phyloP scores from a whole-genome alignment of 2,888 invertebrate species.

The Flabesymbios commensalis region DNA sequence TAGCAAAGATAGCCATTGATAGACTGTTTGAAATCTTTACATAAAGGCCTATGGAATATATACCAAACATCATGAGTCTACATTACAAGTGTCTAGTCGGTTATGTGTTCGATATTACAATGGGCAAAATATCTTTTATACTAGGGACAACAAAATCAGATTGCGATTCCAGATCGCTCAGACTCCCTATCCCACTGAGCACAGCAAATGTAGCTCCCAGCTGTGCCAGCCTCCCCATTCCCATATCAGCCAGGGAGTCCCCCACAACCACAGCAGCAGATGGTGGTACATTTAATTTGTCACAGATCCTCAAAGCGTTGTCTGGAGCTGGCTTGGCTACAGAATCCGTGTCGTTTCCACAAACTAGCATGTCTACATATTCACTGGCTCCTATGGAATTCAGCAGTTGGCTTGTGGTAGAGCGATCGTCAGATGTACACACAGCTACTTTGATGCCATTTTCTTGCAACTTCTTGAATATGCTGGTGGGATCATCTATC shows the following conservation, averaged over 20 bases:
- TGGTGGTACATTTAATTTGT: slow-evolving; percentile 44
- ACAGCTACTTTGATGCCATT: slow-evolving; percentile 62
- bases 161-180: slow-evolving; percentile 40
- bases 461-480: slow-evolving; percentile 45
- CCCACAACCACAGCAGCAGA: slow-evolving; percentile 60
- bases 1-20: no score
- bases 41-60: no score
- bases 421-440: slow-evolving; percentile 60
- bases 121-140: slow-evolving; percentile 41
- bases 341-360: slow-evolving; percentile 62
- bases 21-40: no score
- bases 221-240: slow-evolving; percentile 59
- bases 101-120: slow-evolving; percentile 1
- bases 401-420: slow-evolving; percentile 42
- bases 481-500: slow-evolving; percentile 16
- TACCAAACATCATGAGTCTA: no score
- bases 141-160: slow-evolving; percentile 49
- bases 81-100: no score
- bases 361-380: slow-evolving; percentile 62
- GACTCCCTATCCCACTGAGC: slow-evolving; percentile 53
- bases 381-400: slow-evolving; percentile 41
- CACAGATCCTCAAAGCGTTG: slow-evolving; percentile 57
- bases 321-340: slow-evolving; percentile 59
- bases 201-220: slow-evolving; percentile 61
- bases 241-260: slow-evolving; percentile 62